Conservation (phyloP, 2,113 vertebrate genomes). For the Etia nguti region DNA sequence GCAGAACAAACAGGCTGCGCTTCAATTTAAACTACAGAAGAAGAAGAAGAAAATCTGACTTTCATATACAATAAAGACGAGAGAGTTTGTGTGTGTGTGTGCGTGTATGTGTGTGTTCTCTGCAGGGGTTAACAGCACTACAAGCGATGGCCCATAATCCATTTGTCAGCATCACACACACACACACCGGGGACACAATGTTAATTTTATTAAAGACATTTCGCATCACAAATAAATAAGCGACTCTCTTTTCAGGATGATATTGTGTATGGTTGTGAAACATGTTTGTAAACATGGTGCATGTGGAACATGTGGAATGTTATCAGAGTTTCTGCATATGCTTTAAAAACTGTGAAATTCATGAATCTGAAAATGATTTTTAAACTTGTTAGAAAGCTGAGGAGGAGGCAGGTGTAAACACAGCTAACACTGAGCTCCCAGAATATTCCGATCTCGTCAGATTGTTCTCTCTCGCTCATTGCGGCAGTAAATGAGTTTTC, state of each 20-base stretch:
- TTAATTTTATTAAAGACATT: neutral
- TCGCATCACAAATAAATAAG: neutral
- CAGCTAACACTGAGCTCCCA: neutral
- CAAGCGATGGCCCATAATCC: neutral
- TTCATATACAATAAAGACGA: neutral
- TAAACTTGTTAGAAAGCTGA: neutral
- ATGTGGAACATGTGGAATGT: neutral
- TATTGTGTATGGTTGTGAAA: neutral
- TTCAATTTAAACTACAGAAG: neutral
- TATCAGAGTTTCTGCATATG: neutral
- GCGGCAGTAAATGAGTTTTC: too few relatives aligned
- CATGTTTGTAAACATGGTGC: neutral
- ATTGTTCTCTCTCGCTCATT: neutral
- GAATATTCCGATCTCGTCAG: neutral
- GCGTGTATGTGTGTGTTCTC: neutral
- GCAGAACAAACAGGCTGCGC: neutral
- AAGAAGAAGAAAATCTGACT: neutral
- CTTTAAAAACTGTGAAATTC: neutral
- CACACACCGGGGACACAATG: too few relatives aligned
- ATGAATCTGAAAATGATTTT: neutral
- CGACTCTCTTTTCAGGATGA: neutral
- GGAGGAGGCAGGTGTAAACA: neutral
- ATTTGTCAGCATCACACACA: neutral
- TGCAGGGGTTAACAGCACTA: neutral
- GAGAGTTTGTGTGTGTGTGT: neutral